Evolutionary conservation across 2,797 vertebrate genomes (phyloP).

Genomic region (Meriones psammophilus): DNA sequence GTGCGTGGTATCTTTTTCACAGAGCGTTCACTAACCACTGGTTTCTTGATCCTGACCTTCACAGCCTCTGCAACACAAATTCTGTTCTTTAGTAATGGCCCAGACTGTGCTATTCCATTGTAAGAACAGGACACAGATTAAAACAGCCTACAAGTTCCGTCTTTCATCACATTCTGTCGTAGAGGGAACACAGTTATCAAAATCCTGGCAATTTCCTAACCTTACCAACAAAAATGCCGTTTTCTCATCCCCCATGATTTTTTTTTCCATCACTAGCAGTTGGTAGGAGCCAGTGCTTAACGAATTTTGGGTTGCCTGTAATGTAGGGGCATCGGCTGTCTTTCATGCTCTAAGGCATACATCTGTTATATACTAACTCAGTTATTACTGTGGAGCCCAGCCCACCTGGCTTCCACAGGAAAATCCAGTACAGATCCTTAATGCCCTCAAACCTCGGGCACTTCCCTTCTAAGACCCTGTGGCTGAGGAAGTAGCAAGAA

Average conservation of each 20-base stretch:
- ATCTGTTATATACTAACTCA: not conserved
- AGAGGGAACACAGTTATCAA: conserved; percentile 25
- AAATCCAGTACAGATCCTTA: not conserved
- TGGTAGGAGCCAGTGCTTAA: not conserved
- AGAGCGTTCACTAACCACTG: not conserved
- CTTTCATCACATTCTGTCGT: not conserved
- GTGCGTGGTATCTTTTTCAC: no score
- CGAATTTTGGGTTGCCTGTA: not conserved
- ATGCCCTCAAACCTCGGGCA: not conserved
- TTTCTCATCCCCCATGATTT: not conserved
- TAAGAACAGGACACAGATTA: not conserved
- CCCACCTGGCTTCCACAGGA: not conserved
- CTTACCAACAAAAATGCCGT: conserved; percentile 31
- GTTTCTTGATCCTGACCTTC: not conserved
- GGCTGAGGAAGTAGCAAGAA: not conserved
- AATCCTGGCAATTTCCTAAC: not conserved
- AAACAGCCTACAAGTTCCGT: not conserved
- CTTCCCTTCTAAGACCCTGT: not conserved
- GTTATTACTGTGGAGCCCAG: not conserved
- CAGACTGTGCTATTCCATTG: not conserved
- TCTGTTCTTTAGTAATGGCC: not conserved
- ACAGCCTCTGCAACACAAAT: not conserved
- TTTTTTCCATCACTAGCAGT: conserved; percentile 11
- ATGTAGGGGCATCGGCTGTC: not conserved
- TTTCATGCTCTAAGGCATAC: not conserved